These are phyloP conservation scores for Penaeus japonicus DNA, from an alignment of 1,140 invertebrate species.

Conservation along the genomic window DNA sequence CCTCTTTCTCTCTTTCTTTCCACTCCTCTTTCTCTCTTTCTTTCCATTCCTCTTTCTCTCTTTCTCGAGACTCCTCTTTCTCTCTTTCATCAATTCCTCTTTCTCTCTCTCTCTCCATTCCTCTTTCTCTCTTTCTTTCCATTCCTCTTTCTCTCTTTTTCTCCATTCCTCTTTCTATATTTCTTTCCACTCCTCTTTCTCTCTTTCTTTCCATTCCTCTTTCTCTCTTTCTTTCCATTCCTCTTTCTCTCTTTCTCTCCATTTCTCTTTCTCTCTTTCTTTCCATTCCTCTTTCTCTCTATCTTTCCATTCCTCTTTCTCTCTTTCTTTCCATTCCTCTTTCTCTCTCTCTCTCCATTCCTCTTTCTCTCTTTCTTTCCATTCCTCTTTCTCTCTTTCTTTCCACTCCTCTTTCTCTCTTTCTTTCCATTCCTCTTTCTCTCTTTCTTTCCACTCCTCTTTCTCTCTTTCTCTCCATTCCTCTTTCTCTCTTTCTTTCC, in stretches of 20 bases:
- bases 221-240: not conserved
- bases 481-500: not conserved
- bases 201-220: not conserved
- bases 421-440: not conserved
- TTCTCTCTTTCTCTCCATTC: too few species aligned
- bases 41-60: too few species aligned
- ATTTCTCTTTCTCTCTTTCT: not conserved
- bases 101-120: too few species aligned
- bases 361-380: not conserved
- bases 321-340: not conserved
- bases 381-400: not conserved
- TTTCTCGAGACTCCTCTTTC: too few species aligned
- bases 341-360: not conserved
- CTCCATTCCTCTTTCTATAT: not conserved
- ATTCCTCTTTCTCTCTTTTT: too few species aligned
- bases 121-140: too few species aligned
- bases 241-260: not conserved
- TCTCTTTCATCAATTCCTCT: too few species aligned
- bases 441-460: too few species aligned
- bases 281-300: not conserved
- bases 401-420: not conserved
- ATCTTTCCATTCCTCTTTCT: not conserved
- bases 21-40: too few species aligned
- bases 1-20: too few species aligned
- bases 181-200: not conserved